Conservation (phyloP, 2,888 invertebrate species). For the Hybos culiciformis region DNA sequence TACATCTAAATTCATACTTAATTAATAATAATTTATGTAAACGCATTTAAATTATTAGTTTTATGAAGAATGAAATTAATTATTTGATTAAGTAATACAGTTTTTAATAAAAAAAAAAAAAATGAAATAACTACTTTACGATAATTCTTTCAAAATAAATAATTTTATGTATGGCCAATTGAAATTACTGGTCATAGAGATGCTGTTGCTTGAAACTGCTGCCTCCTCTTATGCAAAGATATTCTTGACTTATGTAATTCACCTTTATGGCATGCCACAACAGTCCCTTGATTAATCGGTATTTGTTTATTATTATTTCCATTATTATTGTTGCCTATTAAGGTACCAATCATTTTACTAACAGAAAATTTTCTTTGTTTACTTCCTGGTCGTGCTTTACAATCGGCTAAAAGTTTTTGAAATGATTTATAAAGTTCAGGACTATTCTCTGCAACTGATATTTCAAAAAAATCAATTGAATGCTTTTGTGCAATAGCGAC, state of each 20-base stretch:
- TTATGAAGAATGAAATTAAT: too few species aligned
- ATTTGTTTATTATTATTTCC: slow-evolving; percentile 21
- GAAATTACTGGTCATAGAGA: slow-evolving; percentile 48
- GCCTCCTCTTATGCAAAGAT: slow-evolving; percentile 41
- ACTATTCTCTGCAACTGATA: slow-evolving; percentile 69
- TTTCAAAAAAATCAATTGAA: slow-evolving; percentile 62
- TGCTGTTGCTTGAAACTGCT: slow-evolving; percentile 46
- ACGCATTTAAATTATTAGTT: too few species aligned
- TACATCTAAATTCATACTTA: too few species aligned
- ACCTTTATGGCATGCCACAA: slow-evolving; percentile 45
- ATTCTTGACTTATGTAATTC: slow-evolving; percentile 44
- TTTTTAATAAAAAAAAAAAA: slow-evolving; percentile 11
- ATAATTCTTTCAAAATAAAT: slow-evolving; percentile 11
- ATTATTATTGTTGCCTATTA: slow-evolving; percentile 22
- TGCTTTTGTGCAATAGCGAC: slow-evolving; percentile 50
- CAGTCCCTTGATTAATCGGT: slow-evolving; percentile 41
- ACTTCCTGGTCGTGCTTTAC: slow-evolving; percentile 43
- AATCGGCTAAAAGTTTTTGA: slow-evolving; percentile 53
- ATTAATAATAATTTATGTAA: too few species aligned
- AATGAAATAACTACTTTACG: neutral
- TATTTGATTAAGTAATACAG: slow-evolving; percentile 12
- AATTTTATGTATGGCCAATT: neutral
- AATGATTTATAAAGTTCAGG: slow-evolving; percentile 59
- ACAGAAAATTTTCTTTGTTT: slow-evolving; percentile 62
- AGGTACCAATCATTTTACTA: slow-evolving; percentile 55